These are phyloP conservation scores for Zaprionus davidi DNA, from an alignment of 1,140 invertebrate genomes.

Conservation along the genomic window DNA sequence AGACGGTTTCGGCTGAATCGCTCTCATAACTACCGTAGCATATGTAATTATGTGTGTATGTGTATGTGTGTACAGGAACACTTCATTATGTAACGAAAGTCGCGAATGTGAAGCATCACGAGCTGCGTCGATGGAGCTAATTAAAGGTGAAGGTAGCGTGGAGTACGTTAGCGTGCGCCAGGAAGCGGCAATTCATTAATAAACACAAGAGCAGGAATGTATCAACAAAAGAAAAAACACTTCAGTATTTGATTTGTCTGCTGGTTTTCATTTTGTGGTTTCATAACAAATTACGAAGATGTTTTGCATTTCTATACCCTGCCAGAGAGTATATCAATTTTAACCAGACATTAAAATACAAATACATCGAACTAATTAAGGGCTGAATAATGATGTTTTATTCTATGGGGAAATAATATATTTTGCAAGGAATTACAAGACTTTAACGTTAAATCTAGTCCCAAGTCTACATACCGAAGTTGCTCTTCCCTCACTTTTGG, in stretches of 20 bases:
- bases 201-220: conserved; percentile 38
- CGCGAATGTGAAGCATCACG: conserved; percentile 28
- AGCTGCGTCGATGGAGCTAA: not conserved
- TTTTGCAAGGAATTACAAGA: too few relatives aligned
- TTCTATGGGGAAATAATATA: too few relatives aligned
- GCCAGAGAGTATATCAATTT: not conserved
- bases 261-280: conserved; percentile 42
- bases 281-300: conserved; percentile 54
- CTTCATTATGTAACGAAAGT: conserved; percentile 40
- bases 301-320: conserved; percentile 24
- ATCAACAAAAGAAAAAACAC: conserved; percentile 26
- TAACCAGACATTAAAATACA: too few relatives aligned
- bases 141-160: conserved; percentile 52
- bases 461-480: too few relatives aligned
- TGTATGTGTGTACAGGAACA: not conserved
- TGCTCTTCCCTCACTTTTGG: too few relatives aligned
- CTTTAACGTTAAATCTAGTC: too few relatives aligned
- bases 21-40: conserved; percentile 8
- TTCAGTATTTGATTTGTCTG: conserved; percentile 43
- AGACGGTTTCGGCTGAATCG: conserved; percentile 21
- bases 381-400: too few relatives aligned
- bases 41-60: not conserved
- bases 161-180: conserved; percentile 41
- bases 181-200: conserved; percentile 55
- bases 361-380: too few relatives aligned